Conservation (phyloP, 2,113 vertebrate genomes). For the Ciconia boyciana region DNA sequence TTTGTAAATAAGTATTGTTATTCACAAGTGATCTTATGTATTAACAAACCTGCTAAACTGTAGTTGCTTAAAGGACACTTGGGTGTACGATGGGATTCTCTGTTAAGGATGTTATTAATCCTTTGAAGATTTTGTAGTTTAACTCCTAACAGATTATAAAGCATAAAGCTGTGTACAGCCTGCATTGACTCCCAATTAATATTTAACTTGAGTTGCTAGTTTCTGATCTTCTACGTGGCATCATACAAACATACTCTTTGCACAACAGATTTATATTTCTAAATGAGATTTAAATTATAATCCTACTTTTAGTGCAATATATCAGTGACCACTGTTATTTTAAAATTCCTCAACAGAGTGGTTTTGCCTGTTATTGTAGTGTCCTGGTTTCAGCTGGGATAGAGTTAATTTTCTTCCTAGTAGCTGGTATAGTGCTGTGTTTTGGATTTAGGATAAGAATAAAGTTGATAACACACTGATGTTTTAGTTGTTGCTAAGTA, state of each 20-base stretch:
- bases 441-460: too few species aligned
- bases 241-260: background rate
- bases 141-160: background rate
- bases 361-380: background rate
- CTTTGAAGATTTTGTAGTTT: background rate
- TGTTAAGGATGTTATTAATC: background rate
- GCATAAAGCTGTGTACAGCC: background rate
- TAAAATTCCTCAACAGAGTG: background rate
- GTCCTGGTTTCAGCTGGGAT: too few species aligned
- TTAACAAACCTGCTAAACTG: background rate
- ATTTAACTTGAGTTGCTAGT: slow-evolving; percentile 18
- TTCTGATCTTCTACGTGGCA: background rate
- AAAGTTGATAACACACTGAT: too few species aligned
- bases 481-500: too few species aligned
- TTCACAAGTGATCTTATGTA: background rate
- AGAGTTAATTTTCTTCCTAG: too few species aligned
- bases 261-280: background rate
- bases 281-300: background rate
- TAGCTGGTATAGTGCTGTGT: too few species aligned
- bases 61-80: background rate
- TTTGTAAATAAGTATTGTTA: slow-evolving; percentile 28
- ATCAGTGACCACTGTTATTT: background rate
- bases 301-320: slow-evolving; percentile 19
- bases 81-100: background rate
- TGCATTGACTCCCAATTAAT: background rate